These are phyloP conservation scores for Elanus axillaris DNA, from an alignment of 2,113 vertebrate genomes.

Conservation along the genomic window DNA sequence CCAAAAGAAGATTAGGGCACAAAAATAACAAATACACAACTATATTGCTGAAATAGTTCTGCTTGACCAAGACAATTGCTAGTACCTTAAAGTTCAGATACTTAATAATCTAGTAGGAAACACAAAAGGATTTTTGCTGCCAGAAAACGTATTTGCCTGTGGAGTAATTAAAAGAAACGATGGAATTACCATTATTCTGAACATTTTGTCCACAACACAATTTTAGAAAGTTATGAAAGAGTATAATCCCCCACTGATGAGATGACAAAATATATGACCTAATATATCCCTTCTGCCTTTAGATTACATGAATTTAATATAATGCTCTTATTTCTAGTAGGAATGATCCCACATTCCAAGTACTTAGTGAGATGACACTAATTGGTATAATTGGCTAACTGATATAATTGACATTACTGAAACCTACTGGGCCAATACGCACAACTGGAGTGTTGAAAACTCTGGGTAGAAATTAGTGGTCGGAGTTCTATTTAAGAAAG, in stretches of 20 bases:
- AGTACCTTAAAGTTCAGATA: neutral
- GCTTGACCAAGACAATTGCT: neutral
- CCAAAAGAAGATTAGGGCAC: neutral
- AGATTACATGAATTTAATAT: neutral
- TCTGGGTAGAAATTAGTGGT: neutral
- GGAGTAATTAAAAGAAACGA: neutral
- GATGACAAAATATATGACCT: neutral
- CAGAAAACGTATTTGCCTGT: neutral
- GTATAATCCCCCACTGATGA: neutral
- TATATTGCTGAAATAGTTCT: neutral
- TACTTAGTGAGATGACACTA: conserved; percentile 34
- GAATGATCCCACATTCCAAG: conserved; percentile 2
- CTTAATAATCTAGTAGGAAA: neutral
- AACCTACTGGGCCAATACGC: neutral
- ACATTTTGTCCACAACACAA: neutral
- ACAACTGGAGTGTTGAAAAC: neutral
- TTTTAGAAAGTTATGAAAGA: neutral
- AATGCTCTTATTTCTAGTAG: neutral
- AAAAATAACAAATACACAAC: neutral
- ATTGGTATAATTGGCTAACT: neutral
- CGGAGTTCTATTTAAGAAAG: neutral
- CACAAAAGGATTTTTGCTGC: neutral
- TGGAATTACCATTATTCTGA: neutral
- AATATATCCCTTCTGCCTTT: neutral
- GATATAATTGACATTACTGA: neutral